Conservation (phyloP, 1,140 invertebrate species). For the Lepidurus couesii region DNA sequence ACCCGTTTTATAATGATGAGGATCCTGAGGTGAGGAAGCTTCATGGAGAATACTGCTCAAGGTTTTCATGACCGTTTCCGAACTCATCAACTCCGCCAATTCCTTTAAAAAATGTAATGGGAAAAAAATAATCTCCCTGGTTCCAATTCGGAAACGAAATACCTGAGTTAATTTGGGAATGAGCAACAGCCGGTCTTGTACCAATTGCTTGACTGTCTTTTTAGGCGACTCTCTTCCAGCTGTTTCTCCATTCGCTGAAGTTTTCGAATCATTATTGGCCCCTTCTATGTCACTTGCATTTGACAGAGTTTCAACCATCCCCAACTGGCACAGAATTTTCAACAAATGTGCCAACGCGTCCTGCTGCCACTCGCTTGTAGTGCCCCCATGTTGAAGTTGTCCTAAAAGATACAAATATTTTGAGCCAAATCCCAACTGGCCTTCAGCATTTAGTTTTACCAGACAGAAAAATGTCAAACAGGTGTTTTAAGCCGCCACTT, state of each 20-base stretch:
- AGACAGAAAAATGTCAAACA: slow-evolving; percentile 88
- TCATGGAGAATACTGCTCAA: slow-evolving; percentile 81
- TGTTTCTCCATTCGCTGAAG: slow-evolving; percentile 41
- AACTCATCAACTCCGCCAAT: slow-evolving; percentile 74
- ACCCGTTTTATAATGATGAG: slow-evolving; percentile 75
- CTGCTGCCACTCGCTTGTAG: slow-evolving; percentile 85
- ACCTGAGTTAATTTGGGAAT: slow-evolving; percentile 59
- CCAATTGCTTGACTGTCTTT: slow-evolving; percentile 41
- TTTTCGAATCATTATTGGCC: slow-evolving; percentile 40
- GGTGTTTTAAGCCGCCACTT: slow-evolving; percentile 73
- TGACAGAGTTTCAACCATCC: slow-evolving; percentile 49
- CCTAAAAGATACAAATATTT: slow-evolving; percentile 44
- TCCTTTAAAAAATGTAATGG: slow-evolving; percentile 45
- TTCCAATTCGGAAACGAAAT: slow-evolving; percentile 12
- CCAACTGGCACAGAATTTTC: slow-evolving; percentile 76
- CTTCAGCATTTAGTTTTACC: slow-evolving; percentile 51
- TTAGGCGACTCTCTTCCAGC: slow-evolving; percentile 42
- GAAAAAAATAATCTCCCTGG: neutral
- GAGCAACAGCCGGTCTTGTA: slow-evolving; percentile 45
- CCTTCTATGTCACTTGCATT: slow-evolving; percentile 34
- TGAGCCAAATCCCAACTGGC: slow-evolving; percentile 22
- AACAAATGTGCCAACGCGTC: slow-evolving; percentile 82
- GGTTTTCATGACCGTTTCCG: slow-evolving; percentile 70
- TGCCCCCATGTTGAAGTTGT: slow-evolving; percentile 57
- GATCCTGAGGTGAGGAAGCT: slow-evolving; percentile 68